A percentile compares a stretch with the other conserved stretches of the same genome.
Conservation (phyloP, 2,113 vertebrate genomes). For the Xenopus tropicalis region UCB_Xtro_10.0 CM004450.2:128798001-128798500, state of each 20-base stretch:
- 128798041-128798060: constrained; percentile 42
- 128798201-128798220: constrained; percentile 50
- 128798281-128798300: constrained; percentile 50
- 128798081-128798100: constrained; percentile 61
- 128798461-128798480: no score
- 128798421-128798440: no score
- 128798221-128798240: constrained; percentile 55
- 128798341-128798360: constrained; percentile 11
- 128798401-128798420: no score
- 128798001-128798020: constrained; percentile 34
- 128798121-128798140: constrained; percentile 61
- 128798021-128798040: constrained; percentile 26
- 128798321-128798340: constrained; percentile 18
- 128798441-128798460: no score
- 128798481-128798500: no score
- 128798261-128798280: constrained; percentile 71
- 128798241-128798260: constrained; percentile 90
- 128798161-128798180: constrained; percentile 71
- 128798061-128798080: constrained; percentile 56
- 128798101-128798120: constrained; percentile 64
- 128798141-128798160: constrained; percentile 40
- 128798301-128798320: constrained; percentile 45
- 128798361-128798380: not conserved
- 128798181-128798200: constrained; percentile 66
- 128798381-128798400: no score